phyloP scores from a whole-genome alignment of 2,888 invertebrate species.

The Spodoptera exigua region DNA sequence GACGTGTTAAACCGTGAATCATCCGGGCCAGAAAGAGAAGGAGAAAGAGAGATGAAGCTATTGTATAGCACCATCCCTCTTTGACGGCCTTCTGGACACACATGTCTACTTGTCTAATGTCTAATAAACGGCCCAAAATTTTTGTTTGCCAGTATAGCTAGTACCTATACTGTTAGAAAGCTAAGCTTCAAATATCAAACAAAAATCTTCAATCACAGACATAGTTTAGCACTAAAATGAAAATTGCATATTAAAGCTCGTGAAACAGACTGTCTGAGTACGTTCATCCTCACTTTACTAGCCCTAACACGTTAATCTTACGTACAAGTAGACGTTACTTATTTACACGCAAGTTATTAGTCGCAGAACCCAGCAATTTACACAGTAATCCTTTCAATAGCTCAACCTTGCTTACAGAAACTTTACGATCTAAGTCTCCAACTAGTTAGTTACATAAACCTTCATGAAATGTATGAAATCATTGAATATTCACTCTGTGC shows the following conservation, averaged over 20 bases:
- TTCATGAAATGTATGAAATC: conserved; percentile 1
- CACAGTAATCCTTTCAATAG: conserved; percentile 57
- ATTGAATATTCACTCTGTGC: conserved; percentile 21
- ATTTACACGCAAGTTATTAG: conserved; percentile 50
- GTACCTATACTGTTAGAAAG: too few relatives aligned
- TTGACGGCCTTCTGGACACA: too few relatives aligned
- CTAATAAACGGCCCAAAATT: too few relatives aligned
- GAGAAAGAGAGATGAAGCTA: too few relatives aligned
- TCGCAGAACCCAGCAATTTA: conserved; percentile 45
- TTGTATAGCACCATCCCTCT: too few relatives aligned
- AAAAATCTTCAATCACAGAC: too few relatives aligned
- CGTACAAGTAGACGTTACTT: conserved; percentile 23
- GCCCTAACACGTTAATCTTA: conserved; percentile 13
- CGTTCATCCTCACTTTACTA: conserved; percentile 14
- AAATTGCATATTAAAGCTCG: not conserved
- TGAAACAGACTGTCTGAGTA: conserved; percentile 1
- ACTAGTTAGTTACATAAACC: conserved; percentile 35
- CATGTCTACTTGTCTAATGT: too few relatives aligned
- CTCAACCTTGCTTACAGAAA: conserved; percentile 39
- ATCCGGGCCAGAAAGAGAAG: too few relatives aligned
- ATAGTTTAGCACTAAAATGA: not conserved
- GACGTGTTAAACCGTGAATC: too few relatives aligned
- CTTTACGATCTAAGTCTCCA: conserved; percentile 48
- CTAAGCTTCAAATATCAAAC: too few relatives aligned
- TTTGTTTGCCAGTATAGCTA: too few relatives aligned